Evolutionary conservation across 2,888 invertebrate species (phyloP).

Genomic region (Palloptera scutellata): DNA sequence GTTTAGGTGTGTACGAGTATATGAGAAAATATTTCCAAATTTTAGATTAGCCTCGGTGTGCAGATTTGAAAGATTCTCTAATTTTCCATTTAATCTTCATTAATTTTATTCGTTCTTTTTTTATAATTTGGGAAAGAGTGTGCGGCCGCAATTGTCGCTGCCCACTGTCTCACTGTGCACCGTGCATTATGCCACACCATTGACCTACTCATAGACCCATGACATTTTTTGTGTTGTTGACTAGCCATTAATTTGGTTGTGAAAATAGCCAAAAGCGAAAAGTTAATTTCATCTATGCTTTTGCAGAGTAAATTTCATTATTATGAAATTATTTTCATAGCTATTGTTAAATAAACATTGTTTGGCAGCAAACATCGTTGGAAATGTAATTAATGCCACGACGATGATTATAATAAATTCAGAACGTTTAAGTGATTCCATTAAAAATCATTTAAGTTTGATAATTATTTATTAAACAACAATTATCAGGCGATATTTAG

Average conservation of each 20-base stretch:
- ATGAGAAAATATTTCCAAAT: constrained; percentile 3
- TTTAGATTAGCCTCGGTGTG: not conserved
- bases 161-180: not conserved
- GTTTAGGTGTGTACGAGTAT: constrained; percentile 48
- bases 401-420: not conserved
- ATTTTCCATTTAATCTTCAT: not conserved
- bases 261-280: constrained; percentile 7
- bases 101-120: not conserved
- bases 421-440: not conserved
- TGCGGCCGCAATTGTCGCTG: not conserved
- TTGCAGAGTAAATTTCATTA: not conserved
- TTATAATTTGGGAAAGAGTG: too few relatives aligned
- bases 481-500: too few relatives aligned
- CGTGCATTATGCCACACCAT: not conserved
- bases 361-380: constrained; percentile 1
- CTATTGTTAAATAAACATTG: constrained; percentile 20
- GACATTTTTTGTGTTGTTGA: too few relatives aligned
- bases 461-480: too few relatives aligned
- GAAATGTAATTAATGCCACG: not conserved
- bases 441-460: too few relatives aligned
- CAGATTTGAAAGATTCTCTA: not conserved
- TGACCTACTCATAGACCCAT: too few relatives aligned
- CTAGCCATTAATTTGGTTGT: too few relatives aligned
- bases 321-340: not conserved
- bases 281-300: constrained; percentile 15